A percentile compares a stretch with the other conserved stretches of the same genome.
These are phyloP conservation scores for Notothenia coriiceps DNA, from an alignment of 2,113 vertebrate genomes.

Conservation along the genomic window DNA sequence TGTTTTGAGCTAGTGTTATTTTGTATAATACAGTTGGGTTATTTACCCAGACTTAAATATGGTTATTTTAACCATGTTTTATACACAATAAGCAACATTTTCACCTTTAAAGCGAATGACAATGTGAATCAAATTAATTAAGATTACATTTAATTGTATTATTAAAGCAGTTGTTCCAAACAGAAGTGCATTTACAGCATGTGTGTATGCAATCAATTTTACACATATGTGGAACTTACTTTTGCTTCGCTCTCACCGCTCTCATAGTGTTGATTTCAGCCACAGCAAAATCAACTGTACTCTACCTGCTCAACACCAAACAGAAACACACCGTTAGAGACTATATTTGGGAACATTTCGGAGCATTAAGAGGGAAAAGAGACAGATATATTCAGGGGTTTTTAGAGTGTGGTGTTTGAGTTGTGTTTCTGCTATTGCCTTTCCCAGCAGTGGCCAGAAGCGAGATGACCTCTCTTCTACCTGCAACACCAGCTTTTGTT, in stretches of 20 bases:
- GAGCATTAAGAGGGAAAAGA: neutral
- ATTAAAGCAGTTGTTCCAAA: no score
- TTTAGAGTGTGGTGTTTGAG: neutral
- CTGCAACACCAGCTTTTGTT: slow-evolving; percentile 54
- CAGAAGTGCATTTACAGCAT: no score
- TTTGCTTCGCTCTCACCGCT: no score
- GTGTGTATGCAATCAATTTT: no score
- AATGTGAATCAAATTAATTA: neutral
- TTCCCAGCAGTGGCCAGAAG: slow-evolving; percentile 36
- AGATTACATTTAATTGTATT: no score
- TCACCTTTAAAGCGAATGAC: neutral
- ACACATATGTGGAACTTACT: no score
- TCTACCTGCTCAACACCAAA: neutral
- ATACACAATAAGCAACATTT: neutral
- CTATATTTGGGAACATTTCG: neutral
- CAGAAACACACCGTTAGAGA: neutral
- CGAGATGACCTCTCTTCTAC: slow-evolving; percentile 52
- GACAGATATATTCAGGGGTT: neutral
- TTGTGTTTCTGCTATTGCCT: slow-evolving; percentile 26
- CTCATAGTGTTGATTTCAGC: no score
- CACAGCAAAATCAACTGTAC: no score
- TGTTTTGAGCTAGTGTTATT: neutral
- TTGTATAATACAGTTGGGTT: neutral
- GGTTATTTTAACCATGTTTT: neutral
- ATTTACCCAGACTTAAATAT: neutral